Conservation (phyloP, 2,888 invertebrate genomes). For the Trisateles emortualis region DNA sequence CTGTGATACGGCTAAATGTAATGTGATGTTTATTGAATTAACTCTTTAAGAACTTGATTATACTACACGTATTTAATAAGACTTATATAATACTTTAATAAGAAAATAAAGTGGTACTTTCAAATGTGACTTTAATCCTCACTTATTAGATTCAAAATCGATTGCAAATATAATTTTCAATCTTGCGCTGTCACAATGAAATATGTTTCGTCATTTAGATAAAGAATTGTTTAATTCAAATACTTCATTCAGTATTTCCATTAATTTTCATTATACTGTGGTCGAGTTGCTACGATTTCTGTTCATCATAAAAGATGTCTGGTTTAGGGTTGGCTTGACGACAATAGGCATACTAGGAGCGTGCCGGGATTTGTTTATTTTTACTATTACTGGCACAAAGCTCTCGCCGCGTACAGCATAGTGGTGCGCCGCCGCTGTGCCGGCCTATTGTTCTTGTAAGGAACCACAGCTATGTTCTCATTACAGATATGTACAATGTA, state of each 20-base stretch:
- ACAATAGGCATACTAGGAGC: slow-evolving; percentile 25
- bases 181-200: no score
- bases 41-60: not conserved
- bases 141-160: no score
- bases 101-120: no score
- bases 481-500: slow-evolving; percentile 6
- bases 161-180: no score
- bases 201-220: no score
- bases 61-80: no score
- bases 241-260: not conserved
- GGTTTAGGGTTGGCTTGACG: slow-evolving; percentile 15
- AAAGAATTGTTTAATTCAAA: not conserved
- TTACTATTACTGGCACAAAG: slow-evolving; percentile 45
- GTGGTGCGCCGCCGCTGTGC: slow-evolving; percentile 3
- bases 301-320: slow-evolving; percentile 2
- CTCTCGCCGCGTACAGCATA: slow-evolving; percentile 24
- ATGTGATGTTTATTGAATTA: slow-evolving; percentile 3
- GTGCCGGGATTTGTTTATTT: slow-evolving; percentile 48
- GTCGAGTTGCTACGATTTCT: not conserved
- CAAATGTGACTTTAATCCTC: no score
- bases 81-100: no score
- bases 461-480: slow-evolving; percentile 7
- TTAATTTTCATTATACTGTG: not conserved
- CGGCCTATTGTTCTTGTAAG: slow-evolving; percentile 33
- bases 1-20: not conserved